These are phyloP conservation scores for Hymenopus coronatus DNA, from an alignment of 2,888 invertebrate species.

Conservation along the genomic window DNA sequence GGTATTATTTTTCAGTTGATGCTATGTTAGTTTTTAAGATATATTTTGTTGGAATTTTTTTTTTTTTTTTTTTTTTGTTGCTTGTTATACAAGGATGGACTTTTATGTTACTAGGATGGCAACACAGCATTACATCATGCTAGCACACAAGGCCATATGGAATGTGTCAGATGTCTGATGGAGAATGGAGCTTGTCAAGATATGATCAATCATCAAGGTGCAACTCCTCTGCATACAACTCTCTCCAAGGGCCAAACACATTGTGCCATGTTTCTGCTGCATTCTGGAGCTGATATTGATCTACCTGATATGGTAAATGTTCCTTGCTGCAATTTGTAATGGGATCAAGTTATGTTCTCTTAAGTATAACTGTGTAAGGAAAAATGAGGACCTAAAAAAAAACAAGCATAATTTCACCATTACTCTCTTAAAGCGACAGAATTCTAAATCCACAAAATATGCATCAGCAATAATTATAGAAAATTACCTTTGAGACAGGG, in stretches of 20 bases:
- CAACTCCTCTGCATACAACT: conserved; percentile 60
- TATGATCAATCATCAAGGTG: conserved; percentile 50
- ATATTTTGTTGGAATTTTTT: too few relatives aligned
- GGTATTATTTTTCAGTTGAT: too few relatives aligned
- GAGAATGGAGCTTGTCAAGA: conserved; percentile 52
- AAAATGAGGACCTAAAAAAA: too few relatives aligned
- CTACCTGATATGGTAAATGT: conserved; percentile 50
- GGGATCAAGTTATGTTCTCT: not conserved
- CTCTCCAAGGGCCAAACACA: conserved; percentile 54
- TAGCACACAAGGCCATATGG: conserved; percentile 48
- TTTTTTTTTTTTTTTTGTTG: too few relatives aligned
- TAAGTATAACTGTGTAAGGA: too few relatives aligned
- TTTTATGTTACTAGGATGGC: not conserved
- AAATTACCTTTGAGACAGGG: too few relatives aligned
- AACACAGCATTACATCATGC: conserved; percentile 16
- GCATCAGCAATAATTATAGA: too few relatives aligned
- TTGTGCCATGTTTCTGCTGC: conserved; percentile 58
- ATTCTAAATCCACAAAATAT: too few relatives aligned
- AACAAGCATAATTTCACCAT: too few relatives aligned
- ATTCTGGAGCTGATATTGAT: conserved; percentile 59
- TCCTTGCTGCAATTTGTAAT: not conserved
- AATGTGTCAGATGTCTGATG: conserved; percentile 51
- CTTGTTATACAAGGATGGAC: not conserved
- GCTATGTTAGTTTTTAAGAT: too few relatives aligned
- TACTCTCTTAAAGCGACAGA: too few relatives aligned